Evolutionary conservation across 1,140 invertebrate species (phyloP).

Genomic region (Ceratoteleas bidentatus): DNA sequence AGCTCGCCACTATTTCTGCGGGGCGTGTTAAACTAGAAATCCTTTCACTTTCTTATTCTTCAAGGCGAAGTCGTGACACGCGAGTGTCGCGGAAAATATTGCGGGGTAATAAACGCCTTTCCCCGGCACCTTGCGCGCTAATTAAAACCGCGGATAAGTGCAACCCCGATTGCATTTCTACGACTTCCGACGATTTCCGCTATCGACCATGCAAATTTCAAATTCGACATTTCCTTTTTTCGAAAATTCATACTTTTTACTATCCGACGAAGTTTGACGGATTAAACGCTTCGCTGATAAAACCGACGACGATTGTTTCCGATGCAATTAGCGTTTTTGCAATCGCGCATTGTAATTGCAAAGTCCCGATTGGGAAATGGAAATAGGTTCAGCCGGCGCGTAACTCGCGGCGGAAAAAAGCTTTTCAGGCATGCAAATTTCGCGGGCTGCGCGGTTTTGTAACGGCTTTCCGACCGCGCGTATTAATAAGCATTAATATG

Average conservation of each 20-base stretch:
- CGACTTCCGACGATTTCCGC: background rate
- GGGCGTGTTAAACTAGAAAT: constrained; percentile 65
- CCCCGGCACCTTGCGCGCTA: constrained; percentile 16
- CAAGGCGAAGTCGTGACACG: constrained; percentile 70
- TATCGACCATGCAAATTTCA: too few relatives aligned
- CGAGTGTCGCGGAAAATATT: constrained; percentile 57
- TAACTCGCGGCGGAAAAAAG: background rate
- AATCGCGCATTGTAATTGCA: background rate
- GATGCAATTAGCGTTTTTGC: too few relatives aligned
- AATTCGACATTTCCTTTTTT: too few relatives aligned
- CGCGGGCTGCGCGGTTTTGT: background rate
- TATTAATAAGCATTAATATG: constrained; percentile 56
- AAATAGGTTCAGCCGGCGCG: background rate
- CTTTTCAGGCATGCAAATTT: background rate
- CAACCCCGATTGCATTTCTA: background rate
- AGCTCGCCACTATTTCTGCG: constrained; percentile 52
- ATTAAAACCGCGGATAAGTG: constrained; percentile 1
- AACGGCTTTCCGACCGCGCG: constrained; percentile 7
- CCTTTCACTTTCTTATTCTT: constrained; percentile 75
- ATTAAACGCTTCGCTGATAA: background rate
- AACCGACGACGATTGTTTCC: too few relatives aligned
- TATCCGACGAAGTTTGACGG: background rate
- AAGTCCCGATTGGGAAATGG: background rate
- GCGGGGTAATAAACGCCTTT: constrained; percentile 49
- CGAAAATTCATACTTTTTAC: too few relatives aligned